Percentiles rank a stretch among this genome's conserved stretches.
phyloP scores from a whole-genome alignment of 2,113 vertebrate genomes.

The Condylura cristata region DNA sequence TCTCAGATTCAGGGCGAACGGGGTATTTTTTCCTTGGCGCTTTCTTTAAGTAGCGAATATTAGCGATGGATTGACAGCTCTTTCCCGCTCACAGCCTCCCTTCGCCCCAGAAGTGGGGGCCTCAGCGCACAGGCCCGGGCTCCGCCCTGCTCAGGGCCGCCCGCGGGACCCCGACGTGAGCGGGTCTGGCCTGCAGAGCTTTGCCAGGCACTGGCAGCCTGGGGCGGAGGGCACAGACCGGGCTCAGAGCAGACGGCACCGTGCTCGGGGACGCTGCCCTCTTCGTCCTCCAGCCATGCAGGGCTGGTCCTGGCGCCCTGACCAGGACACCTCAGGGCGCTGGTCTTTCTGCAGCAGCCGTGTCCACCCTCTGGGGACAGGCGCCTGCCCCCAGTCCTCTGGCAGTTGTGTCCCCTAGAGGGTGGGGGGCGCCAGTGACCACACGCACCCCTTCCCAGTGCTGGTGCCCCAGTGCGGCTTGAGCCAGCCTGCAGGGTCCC shows the following conservation, averaged over 20 bases:
- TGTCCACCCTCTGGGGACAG: neutral
- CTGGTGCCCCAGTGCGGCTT: neutral
- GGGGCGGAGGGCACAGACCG: neutral
- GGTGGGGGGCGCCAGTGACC: too few relatives aligned
- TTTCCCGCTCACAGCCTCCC: neutral
- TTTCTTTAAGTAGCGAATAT: slow-evolving; percentile 71
- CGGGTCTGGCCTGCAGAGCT: neutral
- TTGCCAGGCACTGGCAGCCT: too few relatives aligned
- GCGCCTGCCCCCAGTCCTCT: neutral
- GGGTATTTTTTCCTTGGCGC: slow-evolving; percentile 60
- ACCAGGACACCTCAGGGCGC: neutral
- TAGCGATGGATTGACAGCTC: slow-evolving; percentile 64
- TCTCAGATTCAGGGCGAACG: slow-evolving; percentile 67
- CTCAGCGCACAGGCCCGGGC: neutral
- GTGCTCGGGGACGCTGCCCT: accelerated
- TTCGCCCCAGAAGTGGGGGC: neutral
- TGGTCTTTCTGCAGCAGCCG: neutral
- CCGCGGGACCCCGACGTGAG: too few relatives aligned
- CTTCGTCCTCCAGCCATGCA: neutral
- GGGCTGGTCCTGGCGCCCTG: neutral
- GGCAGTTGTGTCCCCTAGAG: neutral
- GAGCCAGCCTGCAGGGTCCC: neutral
- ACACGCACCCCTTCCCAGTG: neutral
- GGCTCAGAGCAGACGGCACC: accelerated
- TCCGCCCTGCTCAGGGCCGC: neutral